A percentile compares a stretch with the other conserved stretches of the same genome.
Conservation (phyloP, 1,140 invertebrate species). For the Reticulitermes speratus region DNA sequence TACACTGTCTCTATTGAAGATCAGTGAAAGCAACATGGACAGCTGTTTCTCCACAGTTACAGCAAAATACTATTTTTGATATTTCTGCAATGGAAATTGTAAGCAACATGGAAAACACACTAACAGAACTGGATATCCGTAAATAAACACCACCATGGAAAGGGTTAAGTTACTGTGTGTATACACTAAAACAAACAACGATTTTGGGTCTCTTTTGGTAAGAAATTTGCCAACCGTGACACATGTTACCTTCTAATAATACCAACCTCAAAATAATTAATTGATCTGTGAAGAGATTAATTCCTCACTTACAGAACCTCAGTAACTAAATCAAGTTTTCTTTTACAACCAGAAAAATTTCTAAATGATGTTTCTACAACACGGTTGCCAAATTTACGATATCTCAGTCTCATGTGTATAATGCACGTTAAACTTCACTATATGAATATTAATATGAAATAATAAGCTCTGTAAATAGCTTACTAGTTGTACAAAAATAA, state of each 20-base stretch:
- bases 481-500: constrained; percentile 4
- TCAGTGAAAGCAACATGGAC: too few relatives aligned
- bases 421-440: not conserved
- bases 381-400: constrained; percentile 11
- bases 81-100: too few relatives aligned
- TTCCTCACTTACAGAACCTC: not conserved
- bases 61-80: too few relatives aligned
- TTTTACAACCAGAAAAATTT: not conserved
- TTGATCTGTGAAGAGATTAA: not conserved
- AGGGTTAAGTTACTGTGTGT: not conserved
- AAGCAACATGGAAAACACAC: too few relatives aligned
- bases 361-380: not conserved
- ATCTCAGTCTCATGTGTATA: not conserved
- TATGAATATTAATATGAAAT: constrained; percentile 11
- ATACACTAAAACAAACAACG: not conserved
- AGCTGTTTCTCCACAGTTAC: too few relatives aligned
- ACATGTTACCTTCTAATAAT: not conserved
- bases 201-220: not conserved
- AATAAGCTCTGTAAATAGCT: constrained; percentile 5
- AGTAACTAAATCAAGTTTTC: not conserved
- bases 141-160: too few relatives aligned
- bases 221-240: not conserved
- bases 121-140: too few relatives aligned
- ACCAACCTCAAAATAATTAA: not conserved
- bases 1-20: too few relatives aligned